Base-by-base conservation (phyloP, 2,113 vertebrate species). In the Arvicanthis niloticus region DNA sequence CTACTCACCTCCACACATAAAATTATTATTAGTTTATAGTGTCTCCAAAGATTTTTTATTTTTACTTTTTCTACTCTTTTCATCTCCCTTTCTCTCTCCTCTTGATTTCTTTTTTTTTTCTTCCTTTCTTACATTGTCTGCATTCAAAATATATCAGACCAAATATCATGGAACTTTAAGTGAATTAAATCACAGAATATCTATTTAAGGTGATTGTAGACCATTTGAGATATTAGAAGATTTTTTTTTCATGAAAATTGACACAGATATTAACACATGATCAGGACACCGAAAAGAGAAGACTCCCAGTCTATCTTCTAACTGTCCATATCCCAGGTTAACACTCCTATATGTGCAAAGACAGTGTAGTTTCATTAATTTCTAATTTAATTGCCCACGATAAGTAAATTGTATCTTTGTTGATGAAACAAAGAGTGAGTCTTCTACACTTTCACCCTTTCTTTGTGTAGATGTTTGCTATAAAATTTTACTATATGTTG, bases 181-280 rank as follows among this genome's bases (percentile, higher is more conserved):
- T 81, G 51, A 56, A n/a, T 56, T 56, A 45, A 45, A 45, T 45
- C 53, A 56, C 34, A 56, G 1, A n/a, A 22, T 8, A 81, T 2
- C 19, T 81, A 17, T 56, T 81, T 81, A 56, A 3, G 34, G 10
- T 19, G 37, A 22, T 6, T 80, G 48, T 53, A 53, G 31, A 37
- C 34, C 26, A 78, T 51, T 78, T 80, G 7, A 21, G 31, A 22
- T 22, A n/a, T 5, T 56, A 1, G 2, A 22, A 15, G 1, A 26
- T 76, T 53, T 11, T 45, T 45, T 45, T 45, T 45, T 45, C 45
- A 5, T 45, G 45, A 45, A 37, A 56, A 24, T 56, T 56, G 19
- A 2, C 9, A 3, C 9, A 53, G 17, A 29, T 31, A 0, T n/a
- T n/a, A n/a, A n/a, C n/a, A n/a, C n/a, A n/a, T 81, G 9, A 19